Evolutionary conservation across 2,113 vertebrate species (phyloP).

Genomic region (Dromiciops gliroides): DNA sequence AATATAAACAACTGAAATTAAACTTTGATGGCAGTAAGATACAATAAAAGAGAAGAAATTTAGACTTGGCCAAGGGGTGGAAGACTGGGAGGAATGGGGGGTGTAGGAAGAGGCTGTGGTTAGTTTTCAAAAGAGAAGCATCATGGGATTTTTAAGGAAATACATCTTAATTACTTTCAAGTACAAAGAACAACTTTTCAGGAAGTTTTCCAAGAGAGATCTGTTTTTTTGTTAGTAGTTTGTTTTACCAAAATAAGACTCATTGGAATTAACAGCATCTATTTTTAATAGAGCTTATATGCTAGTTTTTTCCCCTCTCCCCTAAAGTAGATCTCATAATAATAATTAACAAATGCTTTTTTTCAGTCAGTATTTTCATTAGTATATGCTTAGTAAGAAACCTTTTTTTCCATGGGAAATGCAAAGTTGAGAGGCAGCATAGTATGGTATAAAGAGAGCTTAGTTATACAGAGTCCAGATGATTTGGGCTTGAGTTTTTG

Average conservation of each 20-base stretch:
- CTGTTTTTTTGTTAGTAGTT: background rate
- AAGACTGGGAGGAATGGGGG: background rate
- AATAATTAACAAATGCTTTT: background rate
- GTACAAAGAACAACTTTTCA: background rate
- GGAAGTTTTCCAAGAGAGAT: background rate
- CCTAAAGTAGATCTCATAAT: background rate
- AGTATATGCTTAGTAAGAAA: background rate
- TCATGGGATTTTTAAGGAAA: background rate
- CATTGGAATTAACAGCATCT: background rate
- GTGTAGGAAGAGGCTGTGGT: background rate
- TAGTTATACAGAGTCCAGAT: background rate
- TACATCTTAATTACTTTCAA: background rate
- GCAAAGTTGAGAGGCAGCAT: background rate
- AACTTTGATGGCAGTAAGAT: background rate
- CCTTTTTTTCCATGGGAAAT: background rate
- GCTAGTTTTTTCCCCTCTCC: fast-evolving
- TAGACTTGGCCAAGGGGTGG: background rate
- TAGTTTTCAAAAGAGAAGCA: background rate
- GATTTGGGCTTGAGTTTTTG: background rate
- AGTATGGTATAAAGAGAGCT: background rate
- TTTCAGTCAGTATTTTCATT: background rate
- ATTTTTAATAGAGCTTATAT: background rate
- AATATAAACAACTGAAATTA: background rate
- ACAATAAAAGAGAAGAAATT: background rate
- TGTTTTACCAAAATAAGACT: background rate